Conservation (phyloP, 2,888 invertebrate genomes). For the Syrista parreyssii region DNA sequence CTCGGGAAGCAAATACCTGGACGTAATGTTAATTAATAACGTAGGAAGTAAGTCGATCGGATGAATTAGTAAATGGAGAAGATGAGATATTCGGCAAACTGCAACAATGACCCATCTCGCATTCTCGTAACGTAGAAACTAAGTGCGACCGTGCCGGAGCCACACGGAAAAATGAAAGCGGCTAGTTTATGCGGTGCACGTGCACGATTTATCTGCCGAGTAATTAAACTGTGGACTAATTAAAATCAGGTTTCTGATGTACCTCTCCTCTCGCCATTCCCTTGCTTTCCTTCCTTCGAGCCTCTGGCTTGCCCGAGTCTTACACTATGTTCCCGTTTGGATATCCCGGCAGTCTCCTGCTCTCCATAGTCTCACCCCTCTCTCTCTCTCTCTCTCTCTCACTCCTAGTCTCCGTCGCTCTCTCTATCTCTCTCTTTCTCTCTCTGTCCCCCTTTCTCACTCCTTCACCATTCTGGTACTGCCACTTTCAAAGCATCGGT, state of each 20-base stretch:
- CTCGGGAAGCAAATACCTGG: background rate
- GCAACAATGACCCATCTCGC: constrained; percentile 57
- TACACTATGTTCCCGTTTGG: constrained; percentile 11
- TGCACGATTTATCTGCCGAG: constrained; percentile 67
- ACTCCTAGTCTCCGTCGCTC: constrained; percentile 12
- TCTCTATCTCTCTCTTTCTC: constrained; percentile 27
- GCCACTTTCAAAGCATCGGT: constrained; percentile 28
- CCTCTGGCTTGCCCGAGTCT: constrained; percentile 18
- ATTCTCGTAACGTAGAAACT: constrained; percentile 57
- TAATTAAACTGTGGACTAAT: constrained; percentile 67
- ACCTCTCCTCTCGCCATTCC: constrained; percentile 46
- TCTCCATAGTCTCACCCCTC: constrained; percentile 5
- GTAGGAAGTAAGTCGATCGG: constrained; percentile 23
- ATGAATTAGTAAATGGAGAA: background rate
- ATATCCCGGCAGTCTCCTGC: constrained; percentile 17
- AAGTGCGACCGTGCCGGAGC: constrained; percentile 45
- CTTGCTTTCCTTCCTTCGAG: constrained; percentile 13
- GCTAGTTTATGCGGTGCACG: constrained; percentile 67
- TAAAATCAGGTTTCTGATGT: constrained; percentile 67
- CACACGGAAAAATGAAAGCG: constrained; percentile 63
- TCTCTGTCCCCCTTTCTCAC: background rate
- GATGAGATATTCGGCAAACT: constrained; percentile 26
- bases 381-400: constrained; percentile 11
- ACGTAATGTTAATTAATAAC: background rate
- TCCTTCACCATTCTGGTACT: constrained; percentile 14